phyloP scores from a whole-genome alignment of 2,113 vertebrate species.

The Phaetusa simplex region DNA sequence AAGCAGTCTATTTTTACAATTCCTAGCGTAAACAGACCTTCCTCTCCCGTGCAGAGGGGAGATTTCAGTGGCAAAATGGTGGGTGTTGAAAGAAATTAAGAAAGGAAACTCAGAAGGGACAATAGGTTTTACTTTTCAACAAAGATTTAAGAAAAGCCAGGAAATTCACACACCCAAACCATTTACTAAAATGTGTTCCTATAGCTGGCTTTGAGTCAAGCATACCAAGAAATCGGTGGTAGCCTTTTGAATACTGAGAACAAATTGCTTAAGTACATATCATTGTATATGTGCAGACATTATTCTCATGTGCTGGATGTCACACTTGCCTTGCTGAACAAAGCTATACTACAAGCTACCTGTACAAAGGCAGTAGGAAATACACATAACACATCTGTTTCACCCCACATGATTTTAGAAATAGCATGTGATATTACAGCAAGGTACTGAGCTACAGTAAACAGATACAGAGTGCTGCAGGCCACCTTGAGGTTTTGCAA shows the following conservation, averaged over 20 bases:
- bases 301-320: not conserved
- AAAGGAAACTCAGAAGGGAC: not conserved
- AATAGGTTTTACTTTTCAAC: not conserved
- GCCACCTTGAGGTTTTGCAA: not conserved
- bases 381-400: not conserved
- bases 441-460: not conserved
- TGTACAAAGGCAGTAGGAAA: not conserved
- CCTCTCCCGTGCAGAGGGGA: not conserved
- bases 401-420: not conserved
- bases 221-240: not conserved
- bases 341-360: not conserved
- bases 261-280: not conserved
- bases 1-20: not conserved
- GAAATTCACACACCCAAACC: constrained; percentile 32
- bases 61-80: not conserved
- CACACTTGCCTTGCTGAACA: not conserved
- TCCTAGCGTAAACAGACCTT: not conserved
- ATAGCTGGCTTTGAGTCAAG: not conserved
- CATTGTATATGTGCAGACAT: not conserved
- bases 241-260: constrained; percentile 16
- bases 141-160: not conserved
- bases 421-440: not conserved
- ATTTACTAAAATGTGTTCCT: not conserved
- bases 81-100: not conserved
- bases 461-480: not conserved